Evolutionary conservation across 1,140 invertebrate genomes (phyloP), one percentile per base, ranked within the genome.

Genomic region (Drosophila funebris): DNA sequence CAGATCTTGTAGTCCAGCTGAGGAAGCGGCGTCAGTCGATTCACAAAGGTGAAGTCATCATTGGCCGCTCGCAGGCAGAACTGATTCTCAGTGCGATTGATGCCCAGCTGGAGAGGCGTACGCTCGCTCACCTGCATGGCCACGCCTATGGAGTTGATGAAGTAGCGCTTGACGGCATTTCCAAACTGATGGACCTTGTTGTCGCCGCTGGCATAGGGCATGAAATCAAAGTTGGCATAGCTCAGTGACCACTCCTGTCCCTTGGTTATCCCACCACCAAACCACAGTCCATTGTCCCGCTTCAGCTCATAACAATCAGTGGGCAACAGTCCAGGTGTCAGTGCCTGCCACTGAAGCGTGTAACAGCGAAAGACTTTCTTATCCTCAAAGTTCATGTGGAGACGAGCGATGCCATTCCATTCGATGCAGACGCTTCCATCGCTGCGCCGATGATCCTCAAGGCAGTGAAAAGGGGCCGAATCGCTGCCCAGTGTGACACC

Each of bases 1-100:
- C 97, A 98, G 33, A 98, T 95, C 31, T 96, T 96, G 76, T 98
- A 98, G 60, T 96, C 96, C 63, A 98, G 91, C 67, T 95, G 93
- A 0, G 96, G 94, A 20, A 93, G 76, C 3, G 93, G 91, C 0
- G 94, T 95, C 9, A 95, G 72, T 4, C 93, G 94, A 82, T 96
- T 96, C 0, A 95, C 95, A 76, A 94, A 97, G 0, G 95, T 95
- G 88, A 97, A 96, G 14, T 95, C 94, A 72, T 97, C 95, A 73
- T 95, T 94, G 81, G 94, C 94, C 0, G 96, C 95, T 83, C 95
- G 94, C 0, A 97, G 84, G 73, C 96, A 97, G 46, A 97, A 94
- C 81, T 95, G 93, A 73, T 94, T 94, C 27, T 91, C 93, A 29
- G 93, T 94, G 13, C 90, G 90, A 61, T 96, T 96, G 6, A 97